Evolutionary conservation across 2,113 vertebrate genomes (phyloP), one percentile per base, ranked within the genome.

Genomic region (Dermatemys mawii): DNA sequence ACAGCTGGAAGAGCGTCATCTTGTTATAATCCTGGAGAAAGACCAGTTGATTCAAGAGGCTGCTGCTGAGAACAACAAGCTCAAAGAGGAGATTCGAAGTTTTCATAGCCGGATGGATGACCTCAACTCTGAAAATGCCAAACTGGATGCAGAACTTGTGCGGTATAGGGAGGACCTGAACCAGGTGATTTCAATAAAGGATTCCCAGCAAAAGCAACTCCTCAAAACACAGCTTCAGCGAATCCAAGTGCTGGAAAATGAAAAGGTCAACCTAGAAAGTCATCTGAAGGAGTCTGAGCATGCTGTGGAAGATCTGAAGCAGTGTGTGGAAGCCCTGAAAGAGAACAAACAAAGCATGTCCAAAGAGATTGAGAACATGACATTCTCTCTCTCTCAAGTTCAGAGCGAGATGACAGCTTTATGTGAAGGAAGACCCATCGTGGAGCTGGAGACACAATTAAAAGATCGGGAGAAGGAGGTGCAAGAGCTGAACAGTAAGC

Each of bases 21-120:
- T 99, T 21, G 97, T 98, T 94, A 94, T 98, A 51, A 99, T 99
- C 96, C 82, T 99, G 97, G 99, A 99, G 94, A 99, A 99, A 96
- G 99, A 99, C 51, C 96, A 97, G 49, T 96, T 99, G 70, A 99
- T 99, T 90, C 99, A 99, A 70, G 99, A 99, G 86, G 99, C 99
- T 12, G 99, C 99, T 13, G 89, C 98, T 13, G 99, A 99, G 96
- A 99, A 99, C 96, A 99, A 99, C 92, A 96, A 98, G 81, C 97
- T 99, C 75, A 99, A 99, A 95, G 99, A 99, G 88, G 98, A 99
- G 96, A 98, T 99, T 11, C 98, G 99, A 90, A 95, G 95, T 60
- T 98, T 99, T 89, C 98, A 98, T 84, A 97, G 98, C 93, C 98
- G 92, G 90, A 97, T 99, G 93, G 99, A 99, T 38, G 99, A 99